Base-by-base conservation (phyloP, 2,888 invertebrate species). In the Aleiodes alternator region DNA sequence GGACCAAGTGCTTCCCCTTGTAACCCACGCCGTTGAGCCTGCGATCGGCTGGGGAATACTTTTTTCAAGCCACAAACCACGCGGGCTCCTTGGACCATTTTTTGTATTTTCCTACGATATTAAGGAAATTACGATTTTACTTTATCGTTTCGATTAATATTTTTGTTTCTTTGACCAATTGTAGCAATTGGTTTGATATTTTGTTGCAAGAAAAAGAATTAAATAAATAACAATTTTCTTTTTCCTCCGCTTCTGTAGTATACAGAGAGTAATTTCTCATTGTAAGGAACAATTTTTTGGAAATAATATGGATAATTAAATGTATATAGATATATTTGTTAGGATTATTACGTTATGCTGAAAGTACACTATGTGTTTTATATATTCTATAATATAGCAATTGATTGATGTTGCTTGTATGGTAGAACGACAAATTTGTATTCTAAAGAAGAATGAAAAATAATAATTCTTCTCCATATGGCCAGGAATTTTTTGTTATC, bases 1-100 rank as follows among this genome's bases (percentile, higher is more conserved):
- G 85, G 80, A 87, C 87, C 76, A 89, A 88, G 82, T 89, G 89
- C 83, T 87, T 89, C 78, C 89, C 89, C 61, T 87, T 89, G 85
- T 89, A 89, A 86, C 82, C 76, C 76, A 76, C 69, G 78, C 73
- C 84, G 82, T 76, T 78, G 77, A 73, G 78, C 75, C 72, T 76
- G 72, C 78, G 78, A 68, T 75, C 64, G 68, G 55, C 73, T 64
- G 75, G 75, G 71, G 53, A 48, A 56, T 69, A 38, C 48, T 57
- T 73, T 50, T 61, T 69, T 73, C 50, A 38, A 76, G 16, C 14
- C 53, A 66, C 31, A 68, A 76, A 80, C 34, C 4, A 34, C 66
- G 73, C 73, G 68, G 79, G 76, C 73, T 79, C 75, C 73, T 43
- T 75, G 80, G 80, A 81, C 80, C 80, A 81, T 80, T 80, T 23